These are phyloP conservation scores for Saimiri boliviensis DNA, from an alignment of 2,113 vertebrate species.

Conservation along the genomic window DNA sequence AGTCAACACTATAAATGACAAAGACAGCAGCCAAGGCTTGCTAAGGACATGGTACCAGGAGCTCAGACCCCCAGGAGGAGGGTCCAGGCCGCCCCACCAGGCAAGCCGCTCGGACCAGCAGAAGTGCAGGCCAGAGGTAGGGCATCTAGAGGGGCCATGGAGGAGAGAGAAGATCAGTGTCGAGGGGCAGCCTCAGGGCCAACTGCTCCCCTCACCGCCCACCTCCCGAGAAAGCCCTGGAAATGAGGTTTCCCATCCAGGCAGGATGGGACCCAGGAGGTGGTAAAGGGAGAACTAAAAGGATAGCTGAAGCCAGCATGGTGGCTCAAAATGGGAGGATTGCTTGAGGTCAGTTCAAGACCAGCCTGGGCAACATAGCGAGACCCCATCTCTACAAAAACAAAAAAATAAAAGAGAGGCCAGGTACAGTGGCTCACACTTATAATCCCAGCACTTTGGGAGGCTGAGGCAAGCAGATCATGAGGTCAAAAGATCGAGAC, in stretches of 20 bases:
- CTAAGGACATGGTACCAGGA: neutral
- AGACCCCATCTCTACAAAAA: too few relatives aligned
- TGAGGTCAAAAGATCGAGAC: too few relatives aligned
- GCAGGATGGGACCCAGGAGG: neutral
- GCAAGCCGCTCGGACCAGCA: neutral
- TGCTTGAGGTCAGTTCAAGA: too few relatives aligned
- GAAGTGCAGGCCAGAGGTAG: neutral
- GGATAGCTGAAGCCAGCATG: too few relatives aligned
- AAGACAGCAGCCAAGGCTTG: neutral
- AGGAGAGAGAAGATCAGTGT: neutral
- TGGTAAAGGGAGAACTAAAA: neutral
- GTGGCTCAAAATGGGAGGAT: too few relatives aligned
- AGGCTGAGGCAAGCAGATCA: too few relatives aligned
- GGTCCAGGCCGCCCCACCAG: too few relatives aligned
- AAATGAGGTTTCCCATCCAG: neutral
- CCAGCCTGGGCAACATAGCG: too few relatives aligned
- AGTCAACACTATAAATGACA: rapidly evolving
- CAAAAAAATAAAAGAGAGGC: too few relatives aligned
- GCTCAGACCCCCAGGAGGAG: neutral
- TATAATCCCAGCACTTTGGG: too few relatives aligned
- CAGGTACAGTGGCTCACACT: too few relatives aligned
- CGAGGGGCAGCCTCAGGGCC: neutral
- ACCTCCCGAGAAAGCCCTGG: neutral
- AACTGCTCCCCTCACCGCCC: too few relatives aligned
- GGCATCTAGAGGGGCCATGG: neutral